These are phyloP conservation scores for Telmatherina bonti DNA, from an alignment of 2,797 vertebrate species.

Conservation along the genomic window DNA sequence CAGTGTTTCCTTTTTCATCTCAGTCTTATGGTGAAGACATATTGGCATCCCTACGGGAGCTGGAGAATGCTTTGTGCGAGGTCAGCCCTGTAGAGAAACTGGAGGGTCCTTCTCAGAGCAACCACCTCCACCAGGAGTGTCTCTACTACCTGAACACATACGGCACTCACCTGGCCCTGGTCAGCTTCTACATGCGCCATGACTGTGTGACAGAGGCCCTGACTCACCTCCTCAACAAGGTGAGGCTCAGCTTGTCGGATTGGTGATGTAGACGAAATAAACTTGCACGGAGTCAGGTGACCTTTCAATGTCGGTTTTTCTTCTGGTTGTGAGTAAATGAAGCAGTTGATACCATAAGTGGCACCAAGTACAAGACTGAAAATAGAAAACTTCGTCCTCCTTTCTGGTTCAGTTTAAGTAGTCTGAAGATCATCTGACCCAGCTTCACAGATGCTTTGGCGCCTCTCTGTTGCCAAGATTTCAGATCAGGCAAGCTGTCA, in stretches of 20 bases:
- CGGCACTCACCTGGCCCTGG: constrained; percentile 90
- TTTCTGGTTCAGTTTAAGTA: not conserved
- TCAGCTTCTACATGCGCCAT: constrained; percentile 94
- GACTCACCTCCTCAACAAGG: constrained; percentile 90
- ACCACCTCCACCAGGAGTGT: constrained; percentile 90
- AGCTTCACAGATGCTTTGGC: not conserved
- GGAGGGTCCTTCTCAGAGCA: constrained; percentile 83
- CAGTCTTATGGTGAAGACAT: constrained; percentile 88
- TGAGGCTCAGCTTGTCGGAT: constrained; percentile 49
- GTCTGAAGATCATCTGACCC: not conserved
- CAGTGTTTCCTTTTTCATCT: not conserved
- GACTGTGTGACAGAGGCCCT: constrained; percentile 91
- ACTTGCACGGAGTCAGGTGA: not conserved
- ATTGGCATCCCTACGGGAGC: constrained; percentile 89
- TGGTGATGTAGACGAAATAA: not conserved
- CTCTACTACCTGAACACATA: constrained; percentile 94
- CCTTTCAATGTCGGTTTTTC: not conserved
- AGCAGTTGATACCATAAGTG: not conserved
- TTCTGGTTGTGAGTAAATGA: not conserved
- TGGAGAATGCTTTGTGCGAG: constrained; percentile 86
- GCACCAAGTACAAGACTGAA: not conserved
- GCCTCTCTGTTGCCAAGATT: not conserved
- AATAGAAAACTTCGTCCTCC: not conserved
- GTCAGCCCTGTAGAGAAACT: constrained; percentile 80
- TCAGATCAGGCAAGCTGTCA: not conserved